Evolutionary conservation across 2,113 vertebrate genomes (phyloP).

Genomic region (Orycteropus afer): DNA sequence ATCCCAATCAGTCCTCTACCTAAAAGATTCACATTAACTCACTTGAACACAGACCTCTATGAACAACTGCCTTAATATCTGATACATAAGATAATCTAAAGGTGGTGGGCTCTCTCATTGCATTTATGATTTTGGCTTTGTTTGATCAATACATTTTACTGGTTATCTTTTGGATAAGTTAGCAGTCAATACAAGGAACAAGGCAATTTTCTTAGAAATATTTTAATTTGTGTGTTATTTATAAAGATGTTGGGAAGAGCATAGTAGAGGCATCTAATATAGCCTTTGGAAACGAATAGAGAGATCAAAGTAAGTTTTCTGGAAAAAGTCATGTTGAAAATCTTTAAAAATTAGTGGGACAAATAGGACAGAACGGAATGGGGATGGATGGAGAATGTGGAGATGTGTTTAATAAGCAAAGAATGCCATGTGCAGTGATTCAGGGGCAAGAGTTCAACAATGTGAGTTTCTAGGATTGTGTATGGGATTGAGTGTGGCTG

Average conservation of each 20-base stretch:
- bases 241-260: not conserved
- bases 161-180: not conserved
- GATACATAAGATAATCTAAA: not conserved
- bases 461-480: not conserved
- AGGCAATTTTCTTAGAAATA: not conserved
- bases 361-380: not conserved
- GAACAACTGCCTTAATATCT: not conserved
- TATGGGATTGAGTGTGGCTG: not conserved
- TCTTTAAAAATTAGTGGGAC: not conserved
- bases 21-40: not conserved
- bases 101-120: not conserved
- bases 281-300: not conserved
- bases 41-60: rapidly evolving
- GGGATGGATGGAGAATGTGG: not conserved
- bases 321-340: not conserved
- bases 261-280: not conserved
- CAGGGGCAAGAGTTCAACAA: not conserved
- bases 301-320: not conserved
- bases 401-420: not conserved
- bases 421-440: not conserved
- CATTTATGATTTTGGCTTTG: not conserved
- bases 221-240: not conserved
- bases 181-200: not conserved
- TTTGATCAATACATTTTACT: not conserved
- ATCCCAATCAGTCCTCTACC: rapidly evolving